Base-by-base conservation (phyloP, 2,113 vertebrate species). In the Sceloporus tristichus region DNA sequence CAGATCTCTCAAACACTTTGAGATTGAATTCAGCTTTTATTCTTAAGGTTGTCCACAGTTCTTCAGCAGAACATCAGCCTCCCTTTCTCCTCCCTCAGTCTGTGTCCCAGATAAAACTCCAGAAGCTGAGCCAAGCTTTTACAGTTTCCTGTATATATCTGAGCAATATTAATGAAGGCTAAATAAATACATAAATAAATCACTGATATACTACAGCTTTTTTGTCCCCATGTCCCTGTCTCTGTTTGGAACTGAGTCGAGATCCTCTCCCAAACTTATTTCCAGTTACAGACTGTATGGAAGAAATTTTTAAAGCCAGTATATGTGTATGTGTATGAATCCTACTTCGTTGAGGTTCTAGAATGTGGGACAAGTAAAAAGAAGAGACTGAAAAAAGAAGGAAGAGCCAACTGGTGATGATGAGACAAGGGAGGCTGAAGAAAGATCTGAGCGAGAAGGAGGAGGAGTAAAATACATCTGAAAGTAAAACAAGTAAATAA, bases 31-130 rank as follows among this genome's bases (percentile, higher is more conserved):
- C 68, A 84, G 42, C 54, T 62, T 92, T 53, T 48, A 90, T 80
- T 91, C 82, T 88, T 68, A 89, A 68, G 56, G 18, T 0, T 0
- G 65, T 88, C 89, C 71, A 38, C 76, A 85, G 78, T 92, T 92
- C 25, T 6, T 1, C 16, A 65, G 59, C 16, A 75, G 70, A 87
- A 34, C 27, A n/a, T 78, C 9, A 48, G 27, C 23, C 62, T 54
- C 65, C n/a, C 56, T 62, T 16, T 66, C 27, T 59, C 54, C 18
- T 18, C 66, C n/a, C 42, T 34, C 56, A 90, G 91, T 77, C 40
- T n/a, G 25, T 8, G 70, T 86, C 84, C 73, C 91, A n/a, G 82
- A 84, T 21, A 92, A 91, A 90, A 81, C 65, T 88, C 85, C 73
- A 6, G 27, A 78, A 86, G 79, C 85, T 93, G 91, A 92, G 91